Base-by-base conservation (phyloP, 2,797 vertebrate genomes). In the Xiphorhynchus erythropygius region DNA sequence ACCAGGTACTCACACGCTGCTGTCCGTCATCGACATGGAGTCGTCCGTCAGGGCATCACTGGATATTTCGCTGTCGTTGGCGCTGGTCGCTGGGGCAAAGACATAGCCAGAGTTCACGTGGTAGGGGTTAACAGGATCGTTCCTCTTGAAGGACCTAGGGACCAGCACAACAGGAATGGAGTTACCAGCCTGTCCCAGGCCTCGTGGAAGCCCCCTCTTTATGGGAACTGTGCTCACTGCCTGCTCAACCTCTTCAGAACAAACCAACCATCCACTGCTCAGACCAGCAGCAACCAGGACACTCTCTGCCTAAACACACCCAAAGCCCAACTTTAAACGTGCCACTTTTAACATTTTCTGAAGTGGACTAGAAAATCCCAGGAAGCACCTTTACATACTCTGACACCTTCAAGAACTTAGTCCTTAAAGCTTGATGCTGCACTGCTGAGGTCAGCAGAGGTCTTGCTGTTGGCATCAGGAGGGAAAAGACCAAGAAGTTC, bases 11-110 rank as follows among this genome's bases (percentile, higher is more conserved):
- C 97, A 99, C 99, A 99, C 98, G 0, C 99, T 99, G 94, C 99
- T 98, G 97, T 99, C 99, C 0, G 99, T 99, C 98, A 99, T 97
- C 0, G 99, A 99, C 99, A 99, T 98, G 95, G 99, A 98, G 84
- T 99, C 99, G 4, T 99, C 99, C 0, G 99, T 99, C 98, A 99
- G 93, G 8, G 99, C 99, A 44, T 99, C 99, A 9, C 99, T 99
- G 95, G 99, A 99, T 82, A 99, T 98, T 91, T 99, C 99, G 23
- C 99, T 99, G 96, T 99, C 99, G 2, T 99, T 99, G 59, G 99
- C 99, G 41, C 99, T 99, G 97, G 99, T 98, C 82, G 98, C 98
- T 4, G 99, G 99, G 13, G 99, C 99, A 7, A 99, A 99, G 19
- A 99, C 98, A 50, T 99, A 99, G 93, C 99, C 99, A 1, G 98